These are phyloP conservation scores for Diorhabda elongata DNA, from an alignment of 1,140 invertebrate species.

Conservation along the genomic window DNA sequence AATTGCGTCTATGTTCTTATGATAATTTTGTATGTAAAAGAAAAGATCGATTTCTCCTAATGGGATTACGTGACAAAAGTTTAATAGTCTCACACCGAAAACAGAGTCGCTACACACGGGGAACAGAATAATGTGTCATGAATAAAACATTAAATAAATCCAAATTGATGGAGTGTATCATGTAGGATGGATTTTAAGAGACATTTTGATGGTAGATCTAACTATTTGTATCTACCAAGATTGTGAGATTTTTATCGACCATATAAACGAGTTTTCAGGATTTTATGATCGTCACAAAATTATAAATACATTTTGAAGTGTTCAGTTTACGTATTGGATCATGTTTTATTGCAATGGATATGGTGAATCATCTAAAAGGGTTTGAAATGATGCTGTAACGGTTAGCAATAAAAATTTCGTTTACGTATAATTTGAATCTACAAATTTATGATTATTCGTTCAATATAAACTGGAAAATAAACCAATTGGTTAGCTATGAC, in stretches of 20 bases:
- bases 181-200: constrained; percentile 2
- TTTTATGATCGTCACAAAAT: constrained; percentile 1
- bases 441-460: too few relatives aligned
- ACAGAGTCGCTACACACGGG: not conserved
- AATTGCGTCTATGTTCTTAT: too few relatives aligned
- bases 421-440: too few relatives aligned
- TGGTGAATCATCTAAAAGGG: not conserved
- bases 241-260: not conserved
- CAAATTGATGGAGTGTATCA: not conserved
- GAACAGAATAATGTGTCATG: not conserved
- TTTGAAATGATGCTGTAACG: too few relatives aligned
- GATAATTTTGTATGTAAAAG: too few relatives aligned
- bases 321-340: not conserved
- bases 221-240: not conserved
- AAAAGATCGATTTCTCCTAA: not conserved
- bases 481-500: too few relatives aligned
- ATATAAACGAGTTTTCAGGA: not conserved
- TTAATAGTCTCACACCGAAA: not conserved
- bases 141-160: constrained; percentile 3
- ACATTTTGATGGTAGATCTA: not conserved
- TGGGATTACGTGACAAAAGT: not conserved
- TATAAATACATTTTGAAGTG: constrained; percentile 1
- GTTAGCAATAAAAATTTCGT: too few relatives aligned
- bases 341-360: not conserved
- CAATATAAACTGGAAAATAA: too few relatives aligned